phyloP scores from a whole-genome alignment of 2,113 vertebrate species.

The Notarius lentiginosus region DNA sequence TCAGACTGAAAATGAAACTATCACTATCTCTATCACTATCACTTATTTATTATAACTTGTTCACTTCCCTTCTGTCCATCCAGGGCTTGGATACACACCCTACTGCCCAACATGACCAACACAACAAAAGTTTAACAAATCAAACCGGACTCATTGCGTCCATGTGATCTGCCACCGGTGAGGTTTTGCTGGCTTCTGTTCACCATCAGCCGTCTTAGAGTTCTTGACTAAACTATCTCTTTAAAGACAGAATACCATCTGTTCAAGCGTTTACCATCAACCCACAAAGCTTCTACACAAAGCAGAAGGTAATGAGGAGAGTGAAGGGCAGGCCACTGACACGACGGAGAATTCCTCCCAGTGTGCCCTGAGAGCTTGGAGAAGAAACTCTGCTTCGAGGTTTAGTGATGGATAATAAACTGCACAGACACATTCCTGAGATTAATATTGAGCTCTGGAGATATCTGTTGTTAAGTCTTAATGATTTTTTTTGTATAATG shows the following conservation, averaged over 20 bases:
- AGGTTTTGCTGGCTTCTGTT: background rate
- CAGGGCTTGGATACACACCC: background rate
- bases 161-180: background rate
- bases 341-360: conserved; percentile 29
- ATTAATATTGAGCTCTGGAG: conserved; percentile 12
- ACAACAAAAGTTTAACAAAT: background rate
- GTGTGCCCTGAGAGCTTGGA: conserved; percentile 30
- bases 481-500: background rate
- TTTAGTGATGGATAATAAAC: conserved; percentile 12
- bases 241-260: conserved; percentile 48
- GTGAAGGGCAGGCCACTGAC: conserved; percentile 5
- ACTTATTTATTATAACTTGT: background rate
- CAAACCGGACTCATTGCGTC: background rate
- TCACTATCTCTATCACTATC: background rate
- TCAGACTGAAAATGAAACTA: conserved; percentile 3
- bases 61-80: background rate
- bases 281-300: conserved; percentile 20
- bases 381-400: background rate
- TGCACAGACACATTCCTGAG: conserved; percentile 15
- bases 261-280: conserved; percentile 42
- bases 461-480: background rate
- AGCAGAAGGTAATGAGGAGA: conserved; percentile 5
- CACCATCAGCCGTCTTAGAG: conserved; percentile 12
- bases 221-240: background rate
- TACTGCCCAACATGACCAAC: too few relatives aligned